phyloP scores from a whole-genome alignment of 2,113 vertebrate genomes.

The Bos indicus region DNA sequence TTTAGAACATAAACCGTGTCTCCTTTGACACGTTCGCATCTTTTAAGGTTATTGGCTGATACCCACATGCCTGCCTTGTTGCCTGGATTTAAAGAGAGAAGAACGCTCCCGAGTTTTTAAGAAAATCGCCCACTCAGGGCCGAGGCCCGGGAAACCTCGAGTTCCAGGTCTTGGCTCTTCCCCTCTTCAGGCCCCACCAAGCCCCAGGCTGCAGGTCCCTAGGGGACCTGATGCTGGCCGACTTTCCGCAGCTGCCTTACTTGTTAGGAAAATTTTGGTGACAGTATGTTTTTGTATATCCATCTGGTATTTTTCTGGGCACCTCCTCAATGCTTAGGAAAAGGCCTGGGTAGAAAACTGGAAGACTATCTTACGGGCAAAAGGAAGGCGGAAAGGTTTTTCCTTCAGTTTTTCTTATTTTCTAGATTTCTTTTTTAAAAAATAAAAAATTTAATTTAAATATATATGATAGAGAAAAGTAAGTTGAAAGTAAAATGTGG shows the following conservation, averaged over 20 bases:
- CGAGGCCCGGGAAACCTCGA: neutral
- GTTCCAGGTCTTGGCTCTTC: neutral
- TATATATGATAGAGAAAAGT: neutral
- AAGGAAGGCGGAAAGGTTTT: neutral
- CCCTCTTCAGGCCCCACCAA: neutral
- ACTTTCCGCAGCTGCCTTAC: conserved; percentile 44
- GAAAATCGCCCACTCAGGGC: neutral
- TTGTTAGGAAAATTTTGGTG: conserved; percentile 53
- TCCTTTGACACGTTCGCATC: conserved; percentile 36
- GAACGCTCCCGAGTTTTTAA: neutral
- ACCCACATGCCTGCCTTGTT: neutral
- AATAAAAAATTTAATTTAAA: neutral
- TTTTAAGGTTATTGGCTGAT: conserved; percentile 15
- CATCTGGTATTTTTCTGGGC: conserved; percentile 23
- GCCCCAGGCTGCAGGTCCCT: neutral
- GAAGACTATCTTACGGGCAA: neutral
- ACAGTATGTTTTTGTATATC: conserved; percentile 48
- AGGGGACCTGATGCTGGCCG: neutral
- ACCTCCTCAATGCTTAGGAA: conserved; percentile 28
- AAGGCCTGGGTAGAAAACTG: conserved; percentile 9
- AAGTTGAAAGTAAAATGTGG: neutral
- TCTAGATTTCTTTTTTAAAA: neutral
- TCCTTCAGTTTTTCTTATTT: conserved; percentile 7
- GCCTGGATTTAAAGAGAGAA: conserved; percentile 33
- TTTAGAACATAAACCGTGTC: conserved; percentile 37